Conservation (phyloP, 1,140 invertebrate genomes). For the Zophobas morio region DNA sequence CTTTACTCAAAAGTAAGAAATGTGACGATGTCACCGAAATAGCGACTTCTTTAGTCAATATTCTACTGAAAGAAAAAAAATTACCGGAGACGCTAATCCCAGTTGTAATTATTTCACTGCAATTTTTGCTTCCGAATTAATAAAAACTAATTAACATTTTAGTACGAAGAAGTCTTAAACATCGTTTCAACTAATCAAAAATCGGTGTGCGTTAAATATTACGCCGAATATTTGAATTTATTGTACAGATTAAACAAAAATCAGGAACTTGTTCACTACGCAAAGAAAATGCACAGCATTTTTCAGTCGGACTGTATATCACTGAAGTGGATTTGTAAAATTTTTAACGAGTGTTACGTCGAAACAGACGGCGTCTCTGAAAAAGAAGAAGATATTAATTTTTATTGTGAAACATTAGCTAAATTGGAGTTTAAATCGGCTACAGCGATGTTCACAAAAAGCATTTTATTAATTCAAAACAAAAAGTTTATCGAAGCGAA, state of each 20-base stretch:
- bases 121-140: neutral
- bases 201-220: conserved; percentile 65
- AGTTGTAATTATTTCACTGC: conserved; percentile 1
- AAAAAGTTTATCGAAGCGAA: conserved; percentile 72
- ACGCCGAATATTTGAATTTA: conserved; percentile 72
- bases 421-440: conserved; percentile 72
- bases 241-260: conserved; percentile 71
- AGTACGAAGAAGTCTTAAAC: conserved; percentile 55
- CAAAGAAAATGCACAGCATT: conserved; percentile 69
- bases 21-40: conserved; percentile 5
- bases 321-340: conserved; percentile 76
- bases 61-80: conserved; percentile 15
- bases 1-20: conserved; percentile 6
- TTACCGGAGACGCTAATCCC: neutral
- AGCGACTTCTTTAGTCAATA: conserved; percentile 1
- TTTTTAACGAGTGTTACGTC: conserved; percentile 70
- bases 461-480: conserved; percentile 70
- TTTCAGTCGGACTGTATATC: conserved; percentile 70
- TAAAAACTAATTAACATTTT: conserved; percentile 38
- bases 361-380: conserved; percentile 65
- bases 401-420: conserved; percentile 69
- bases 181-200: conserved; percentile 47
- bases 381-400: conserved; percentile 67
- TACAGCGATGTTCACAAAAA: conserved; percentile 74
- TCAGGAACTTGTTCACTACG: conserved; percentile 67